Base-by-base conservation (phyloP, 2,888 invertebrate genomes). In the Craniophora ligustri region DNA sequence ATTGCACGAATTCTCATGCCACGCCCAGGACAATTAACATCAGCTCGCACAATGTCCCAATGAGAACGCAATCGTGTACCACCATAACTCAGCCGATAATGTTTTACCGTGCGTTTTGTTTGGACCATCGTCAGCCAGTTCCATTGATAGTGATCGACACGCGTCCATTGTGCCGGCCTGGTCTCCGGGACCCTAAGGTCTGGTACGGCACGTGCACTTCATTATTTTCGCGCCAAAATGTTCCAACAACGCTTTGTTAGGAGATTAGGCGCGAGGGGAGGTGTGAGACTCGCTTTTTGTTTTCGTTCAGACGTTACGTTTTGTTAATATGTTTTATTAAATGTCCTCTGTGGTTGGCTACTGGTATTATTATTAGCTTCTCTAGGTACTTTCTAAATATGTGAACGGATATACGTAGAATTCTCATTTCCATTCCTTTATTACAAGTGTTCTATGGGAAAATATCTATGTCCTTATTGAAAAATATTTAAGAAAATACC, bases 161-260 rank as follows among this genome's bases (percentile, higher is more conserved):
- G 91, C 85, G 91, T 53, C 88, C 62, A 77, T 84, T 84, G 82
- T 81, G 66, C 59, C 11, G 11, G 36, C 45, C 62, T 61, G 68
- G 69, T 64, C 73, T 72, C 72, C 64, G 58, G 67, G 72, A 69
- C 72, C 75, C 75, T 67, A 70, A 66, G 77, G 66, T 47, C 65
- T 50, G 39, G 15, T 5, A 26, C 41, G 53, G 75, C 93, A 90
- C 93, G 93, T 92, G 93, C 81, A 69, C 84, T 92, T 92, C 93
- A 92, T 93, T 93, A 92, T 92, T 91, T 91, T 90, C 87, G 92
- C 90, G 92, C 91, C 91, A 84, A 92, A 92, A 93, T 92, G 89
- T 91, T 87, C 91, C 91, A 86, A 87, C 87, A 87, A 76, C 86
- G 91, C 91, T 91, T 92, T 92, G 92, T 92, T 88, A 84, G 76